These are phyloP conservation scores for Neostethus bicornis DNA, from an alignment of 2,797 vertebrate genomes.

Conservation along the genomic window DNA sequence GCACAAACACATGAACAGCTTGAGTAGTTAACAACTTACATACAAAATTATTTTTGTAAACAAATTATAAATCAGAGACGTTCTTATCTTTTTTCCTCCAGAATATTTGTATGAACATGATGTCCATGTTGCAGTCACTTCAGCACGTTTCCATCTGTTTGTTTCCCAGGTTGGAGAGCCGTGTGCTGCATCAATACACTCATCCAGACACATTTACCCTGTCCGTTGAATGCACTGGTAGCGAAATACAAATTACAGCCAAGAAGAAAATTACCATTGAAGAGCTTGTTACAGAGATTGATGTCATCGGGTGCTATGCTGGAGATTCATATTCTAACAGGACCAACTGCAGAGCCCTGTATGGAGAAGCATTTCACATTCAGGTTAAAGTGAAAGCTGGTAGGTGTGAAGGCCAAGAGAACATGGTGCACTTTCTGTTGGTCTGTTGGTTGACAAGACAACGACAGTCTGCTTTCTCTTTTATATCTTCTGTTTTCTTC, in stretches of 20 bases:
- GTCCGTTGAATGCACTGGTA: constrained; percentile 83
- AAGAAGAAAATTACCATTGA: constrained; percentile 79
- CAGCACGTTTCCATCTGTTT: background rate
- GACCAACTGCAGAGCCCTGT: constrained; percentile 73
- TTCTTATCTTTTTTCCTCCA: too few species aligned
- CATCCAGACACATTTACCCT: constrained; percentile 78
- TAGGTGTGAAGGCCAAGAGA: constrained; percentile 43
- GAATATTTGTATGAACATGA: too few species aligned
- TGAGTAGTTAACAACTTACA: too few species aligned
- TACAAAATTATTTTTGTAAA: too few species aligned
- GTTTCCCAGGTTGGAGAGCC: constrained; percentile 70
- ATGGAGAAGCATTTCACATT: constrained; percentile 78
- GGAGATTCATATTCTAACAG: constrained; percentile 62
- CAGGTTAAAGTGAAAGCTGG: constrained; percentile 83
- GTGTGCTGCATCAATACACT: constrained; percentile 78
- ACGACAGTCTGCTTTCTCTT: background rate
- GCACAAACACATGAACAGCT: too few species aligned
- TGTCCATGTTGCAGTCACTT: background rate
- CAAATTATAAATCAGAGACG: too few species aligned
- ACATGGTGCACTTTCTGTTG: background rate
- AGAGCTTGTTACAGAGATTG: constrained; percentile 73
- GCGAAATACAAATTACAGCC: constrained; percentile 80
- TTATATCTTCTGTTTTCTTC: too few species aligned
- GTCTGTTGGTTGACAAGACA: background rate
- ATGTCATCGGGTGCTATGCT: constrained; percentile 76